Base-by-base conservation (phyloP, 2,797 vertebrate species). In the Chiloscyllium punctatum region DNA sequence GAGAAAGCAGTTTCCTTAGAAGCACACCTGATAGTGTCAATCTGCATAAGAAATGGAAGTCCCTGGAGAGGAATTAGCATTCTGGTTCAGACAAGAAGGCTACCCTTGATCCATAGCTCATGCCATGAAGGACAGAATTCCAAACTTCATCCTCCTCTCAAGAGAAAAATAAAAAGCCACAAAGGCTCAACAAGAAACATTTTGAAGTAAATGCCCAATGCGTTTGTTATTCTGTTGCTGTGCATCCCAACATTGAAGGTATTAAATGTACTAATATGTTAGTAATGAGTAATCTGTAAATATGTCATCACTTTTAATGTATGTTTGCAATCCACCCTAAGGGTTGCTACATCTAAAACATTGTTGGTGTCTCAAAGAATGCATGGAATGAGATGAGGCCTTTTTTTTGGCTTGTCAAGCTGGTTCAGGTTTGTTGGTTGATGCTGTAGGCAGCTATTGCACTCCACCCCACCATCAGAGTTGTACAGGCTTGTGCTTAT, bases 221-320 rank as follows among this genome's bases (percentile, higher is more conserved):
- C 30, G 25, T 91, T 66, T 4, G 16, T 33, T 91, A 66, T 37
- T 68, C 53, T 68, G 30, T 91, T 91, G 88, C 57, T 91, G 33
- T 91, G 33, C 88, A 84, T 48, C 62, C 51, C 57, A 68, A 62
- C 33, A 68, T 68, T 62, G 66, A 91, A 68, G 33, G 1, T 91
- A 66, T 33, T 68, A 62, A 68, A 66, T 91, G 66, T 91, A 91
- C 66, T 91, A 33, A 91, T 91, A 91, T 62, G n/a, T 6, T 91
- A n/a, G 88, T 66, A 66, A 91, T 91, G 57, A 68, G 57, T 37
- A 91, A 91, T 91, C 57, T 57, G 23, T 53, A 88, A 53, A 88
- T 84, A 88, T 91, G 57, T 37, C 88, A 91, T 62, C 62, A 91
- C 62, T 91, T 48, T 91, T 23, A 91, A 37, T 91, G 66, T 91